Conservation (phyloP, 1,140 invertebrate species). For the Akabosia matsudoensis region DNA sequence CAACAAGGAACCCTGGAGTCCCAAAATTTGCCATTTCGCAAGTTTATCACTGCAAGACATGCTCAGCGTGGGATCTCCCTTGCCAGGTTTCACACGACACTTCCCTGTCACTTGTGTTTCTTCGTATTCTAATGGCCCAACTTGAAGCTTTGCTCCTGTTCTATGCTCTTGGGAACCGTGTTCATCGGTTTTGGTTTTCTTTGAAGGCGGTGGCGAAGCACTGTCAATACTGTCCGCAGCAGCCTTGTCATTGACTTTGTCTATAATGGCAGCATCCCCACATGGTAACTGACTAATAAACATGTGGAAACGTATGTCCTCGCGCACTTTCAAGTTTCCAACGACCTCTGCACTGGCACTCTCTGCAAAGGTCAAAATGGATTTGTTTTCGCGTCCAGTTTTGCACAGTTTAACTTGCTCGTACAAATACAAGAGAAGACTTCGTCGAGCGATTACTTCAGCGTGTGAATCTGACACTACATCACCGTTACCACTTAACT, state of each 20-base stretch:
- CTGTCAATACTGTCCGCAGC: neutral
- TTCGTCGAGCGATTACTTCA: slow-evolving; percentile 78
- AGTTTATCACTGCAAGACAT: slow-evolving; percentile 93
- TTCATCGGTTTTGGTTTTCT: neutral
- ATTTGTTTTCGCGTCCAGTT: neutral
- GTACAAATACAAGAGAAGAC: slow-evolving; percentile 74
- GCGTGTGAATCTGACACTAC: slow-evolving; percentile 87
- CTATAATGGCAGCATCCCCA: slow-evolving; percentile 89
- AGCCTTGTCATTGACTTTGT: slow-evolving; percentile 51
- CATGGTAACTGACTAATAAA: slow-evolving; percentile 84
- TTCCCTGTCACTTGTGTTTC: slow-evolving; percentile 69
- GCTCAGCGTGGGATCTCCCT: slow-evolving; percentile 82
- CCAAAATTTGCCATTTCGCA: slow-evolving; percentile 78
- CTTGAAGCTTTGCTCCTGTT: slow-evolving; percentile 54
- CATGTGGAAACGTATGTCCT: slow-evolving; percentile 71
- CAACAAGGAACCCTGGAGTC: slow-evolving; percentile 73
- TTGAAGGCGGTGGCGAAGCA: slow-evolving; percentile 38
- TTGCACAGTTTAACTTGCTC: slow-evolving; percentile 56
- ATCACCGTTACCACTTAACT: slow-evolving; percentile 64
- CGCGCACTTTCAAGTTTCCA: neutral
- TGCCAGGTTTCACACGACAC: slow-evolving; percentile 84
- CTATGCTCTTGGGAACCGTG: slow-evolving; percentile 30
- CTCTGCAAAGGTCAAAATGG: neutral
- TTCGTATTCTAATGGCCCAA: slow-evolving; percentile 57
- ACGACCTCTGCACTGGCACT: neutral